phyloP scores from a whole-genome alignment of 2,888 invertebrate species.

The Leptodirus hochenwartii region DNA sequence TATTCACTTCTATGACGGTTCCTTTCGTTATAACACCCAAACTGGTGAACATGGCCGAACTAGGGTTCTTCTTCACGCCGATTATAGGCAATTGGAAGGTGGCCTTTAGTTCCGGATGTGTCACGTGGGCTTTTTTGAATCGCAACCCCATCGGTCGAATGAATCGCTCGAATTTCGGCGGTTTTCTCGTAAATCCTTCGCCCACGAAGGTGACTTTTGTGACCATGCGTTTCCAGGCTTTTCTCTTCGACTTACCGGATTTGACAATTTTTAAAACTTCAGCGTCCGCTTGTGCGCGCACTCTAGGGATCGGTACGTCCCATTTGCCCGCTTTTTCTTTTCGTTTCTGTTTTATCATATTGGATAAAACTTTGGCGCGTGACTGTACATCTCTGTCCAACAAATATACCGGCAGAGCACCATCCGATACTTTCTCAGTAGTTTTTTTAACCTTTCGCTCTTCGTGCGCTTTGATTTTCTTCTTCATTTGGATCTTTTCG shows the following conservation, averaged over 20 bases:
- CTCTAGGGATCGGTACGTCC: slow-evolving; percentile 99
- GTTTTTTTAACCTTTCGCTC: slow-evolving; percentile 77
- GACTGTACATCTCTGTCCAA: slow-evolving; percentile 91
- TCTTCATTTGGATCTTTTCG: slow-evolving; percentile 99
- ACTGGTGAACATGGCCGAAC: slow-evolving; percentile 90
- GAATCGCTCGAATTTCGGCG: slow-evolving; percentile 97
- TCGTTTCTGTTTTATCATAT: slow-evolving; percentile 98
- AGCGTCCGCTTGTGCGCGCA: slow-evolving; percentile 86
- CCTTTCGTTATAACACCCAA: slow-evolving; percentile 98
- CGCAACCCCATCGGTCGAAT: slow-evolving; percentile 94
- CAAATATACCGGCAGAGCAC: slow-evolving; percentile 91
- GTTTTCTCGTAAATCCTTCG: slow-evolving; percentile 95
- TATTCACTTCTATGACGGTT: slow-evolving; percentile 94
- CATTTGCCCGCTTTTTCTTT: slow-evolving; percentile 99
- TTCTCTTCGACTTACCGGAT: slow-evolving; percentile 81
- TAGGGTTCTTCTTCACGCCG: slow-evolving; percentile 98
- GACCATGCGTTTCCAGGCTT: slow-evolving; percentile 99
- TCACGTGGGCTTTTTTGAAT: slow-evolving; percentile 96
- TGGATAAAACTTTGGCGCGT: slow-evolving; percentile 87
- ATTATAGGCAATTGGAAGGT: slow-evolving; percentile 95
- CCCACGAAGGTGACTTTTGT: slow-evolving; percentile 97
- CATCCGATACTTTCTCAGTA: slow-evolving; percentile 68
- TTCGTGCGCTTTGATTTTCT: slow-evolving; percentile 94
- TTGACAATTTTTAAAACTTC: slow-evolving; percentile 91
- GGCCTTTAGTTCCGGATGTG: slow-evolving; percentile 96